Base-by-base conservation (phyloP, 2,888 invertebrate species). In the Cerceris rybyensis region DNA sequence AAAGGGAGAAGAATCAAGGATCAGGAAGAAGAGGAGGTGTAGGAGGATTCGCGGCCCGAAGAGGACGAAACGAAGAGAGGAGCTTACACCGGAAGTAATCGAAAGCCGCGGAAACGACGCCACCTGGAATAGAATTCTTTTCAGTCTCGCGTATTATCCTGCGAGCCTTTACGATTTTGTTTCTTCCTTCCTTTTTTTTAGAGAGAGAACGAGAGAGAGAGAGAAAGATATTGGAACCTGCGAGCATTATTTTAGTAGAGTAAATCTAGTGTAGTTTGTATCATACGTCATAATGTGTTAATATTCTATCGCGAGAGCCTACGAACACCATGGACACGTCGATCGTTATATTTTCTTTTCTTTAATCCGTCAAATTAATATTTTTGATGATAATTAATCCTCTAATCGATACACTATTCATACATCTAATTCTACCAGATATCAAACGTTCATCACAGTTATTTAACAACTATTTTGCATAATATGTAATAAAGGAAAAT, bases 251-350 rank as follows among this genome's bases (percentile, higher is more conserved):
- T 59, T 83, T 84, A 77, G 71, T 71, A 68, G 69, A 75, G 55
- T 71, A 59, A 73, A 76, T 80, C 71, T 77, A 86, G 85, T 60
- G 43, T 84, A 84, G 76, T 73, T 65, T 83, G 84, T 86, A 84
- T 75, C 58, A 82, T 85, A 85, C 69, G 76, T 80, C 75, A 74
- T 28, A 28, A 28, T 63, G 70, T 68, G 67, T 80, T 76, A 81
- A 78, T 78, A 72, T 65, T 75, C 5, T 58, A 63, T 49, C 57
- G 28, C 50, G 59, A 69, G 46, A 49, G 41, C 16, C 55, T 39
- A 54, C 28, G 58, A 61, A 16, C 9, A 11, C 50, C 43, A 43
- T 74, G 61, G 75, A 63, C 75, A 66, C 52, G 13, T 68, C 52
- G 28, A 28, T 28, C 28, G 28, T 28, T 28, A 1, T 28, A 2